A percentile compares a stretch with the other conserved stretches of the same genome.
Evolutionary conservation across 2,888 invertebrate genomes (phyloP).

Genomic region (Mesorhabditis belari): DNA sequence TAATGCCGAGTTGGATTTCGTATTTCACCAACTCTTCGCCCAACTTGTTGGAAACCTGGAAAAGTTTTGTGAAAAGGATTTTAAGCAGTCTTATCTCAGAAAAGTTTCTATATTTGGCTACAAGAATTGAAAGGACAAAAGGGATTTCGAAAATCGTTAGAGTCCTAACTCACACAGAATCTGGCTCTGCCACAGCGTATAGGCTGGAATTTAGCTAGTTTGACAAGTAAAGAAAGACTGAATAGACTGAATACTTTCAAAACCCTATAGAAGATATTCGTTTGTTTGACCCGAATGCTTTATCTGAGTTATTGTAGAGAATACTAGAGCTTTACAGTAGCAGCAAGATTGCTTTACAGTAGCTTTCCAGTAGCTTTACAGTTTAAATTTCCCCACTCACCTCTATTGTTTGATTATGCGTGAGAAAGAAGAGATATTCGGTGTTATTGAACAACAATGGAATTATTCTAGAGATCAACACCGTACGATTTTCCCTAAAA

Average conservation of each 20-base stretch:
- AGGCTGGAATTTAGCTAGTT: background rate
- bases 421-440: constrained; percentile 39
- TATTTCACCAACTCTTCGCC: constrained; percentile 19
- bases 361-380: background rate
- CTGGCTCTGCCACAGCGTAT: too few species aligned
- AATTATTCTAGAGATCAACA: constrained; percentile 31
- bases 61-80: too few species aligned
- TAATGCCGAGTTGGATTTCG: constrained; percentile 40
- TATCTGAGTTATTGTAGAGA: too few species aligned
- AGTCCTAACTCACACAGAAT: too few species aligned
- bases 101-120: background rate
- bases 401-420: constrained; percentile 26
- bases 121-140: too few species aligned
- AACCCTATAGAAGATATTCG: background rate
- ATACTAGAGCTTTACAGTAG: too few species aligned
- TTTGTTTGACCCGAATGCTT: too few species aligned
- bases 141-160: too few species aligned
- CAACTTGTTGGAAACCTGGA: constrained; percentile 25
- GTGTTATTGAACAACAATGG: constrained; percentile 45
- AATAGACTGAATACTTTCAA: background rate
- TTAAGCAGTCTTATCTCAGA: background rate
- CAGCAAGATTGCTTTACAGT: too few species aligned
- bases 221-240: background rate
- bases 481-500: constrained; percentile 24
- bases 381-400: constrained; percentile 5